Conservation (phyloP, 1,140 invertebrate species). For the Steinernema feltiae region DNA sequence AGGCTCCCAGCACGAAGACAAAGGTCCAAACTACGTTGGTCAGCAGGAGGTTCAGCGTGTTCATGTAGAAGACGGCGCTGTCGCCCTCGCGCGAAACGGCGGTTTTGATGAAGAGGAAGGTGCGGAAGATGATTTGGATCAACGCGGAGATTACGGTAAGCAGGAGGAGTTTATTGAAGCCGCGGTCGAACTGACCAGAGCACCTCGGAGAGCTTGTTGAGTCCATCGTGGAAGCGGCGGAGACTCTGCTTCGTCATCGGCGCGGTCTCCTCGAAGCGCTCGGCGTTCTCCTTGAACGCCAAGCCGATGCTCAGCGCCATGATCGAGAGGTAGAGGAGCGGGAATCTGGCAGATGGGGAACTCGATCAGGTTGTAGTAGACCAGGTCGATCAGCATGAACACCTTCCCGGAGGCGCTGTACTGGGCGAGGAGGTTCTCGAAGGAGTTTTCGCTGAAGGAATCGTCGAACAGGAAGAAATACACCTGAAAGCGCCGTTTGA, state of each 20-base stretch:
- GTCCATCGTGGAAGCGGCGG: not conserved
- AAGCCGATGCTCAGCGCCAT: not conserved
- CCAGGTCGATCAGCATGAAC: not conserved
- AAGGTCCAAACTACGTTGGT: not conserved
- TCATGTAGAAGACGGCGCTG: not conserved
- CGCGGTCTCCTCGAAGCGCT: not conserved
- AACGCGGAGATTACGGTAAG: not conserved
- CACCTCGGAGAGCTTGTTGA: not conserved
- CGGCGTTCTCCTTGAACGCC: not conserved
- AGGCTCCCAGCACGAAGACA: not conserved
- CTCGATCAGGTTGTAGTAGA: not conserved
- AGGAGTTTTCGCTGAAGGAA: no score
- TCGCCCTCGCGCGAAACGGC: not conserved
- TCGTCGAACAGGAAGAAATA: no score
- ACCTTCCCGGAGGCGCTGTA: not conserved
- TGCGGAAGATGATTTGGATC: not conserved
- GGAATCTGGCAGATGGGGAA: not conserved
- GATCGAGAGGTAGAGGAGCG: not conserved
- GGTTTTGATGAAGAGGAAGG: not conserved
- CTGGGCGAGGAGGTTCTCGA: not conserved
- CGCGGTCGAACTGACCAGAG: not conserved
- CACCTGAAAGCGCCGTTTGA: no score
- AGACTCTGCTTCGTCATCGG: not conserved
- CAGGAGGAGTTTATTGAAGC: not conserved
- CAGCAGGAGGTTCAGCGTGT: not conserved